Percentiles rank a stretch among this genome's conserved stretches.
These are phyloP conservation scores for Lepus europaeus DNA, from an alignment of 2,113 vertebrate species.

Conservation along the genomic window DNA sequence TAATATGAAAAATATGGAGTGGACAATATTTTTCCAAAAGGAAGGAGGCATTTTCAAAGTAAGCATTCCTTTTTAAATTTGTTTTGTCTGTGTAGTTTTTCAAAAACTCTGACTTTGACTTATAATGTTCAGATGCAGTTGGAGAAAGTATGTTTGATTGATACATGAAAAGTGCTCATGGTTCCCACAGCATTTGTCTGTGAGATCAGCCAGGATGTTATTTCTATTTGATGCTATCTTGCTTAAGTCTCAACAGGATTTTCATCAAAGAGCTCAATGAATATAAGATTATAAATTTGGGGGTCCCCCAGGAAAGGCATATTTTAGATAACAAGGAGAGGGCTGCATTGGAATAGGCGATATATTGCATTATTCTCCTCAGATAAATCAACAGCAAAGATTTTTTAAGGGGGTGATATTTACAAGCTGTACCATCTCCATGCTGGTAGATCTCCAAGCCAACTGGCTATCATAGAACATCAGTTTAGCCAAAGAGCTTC, in stretches of 20 bases:
- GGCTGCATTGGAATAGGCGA: neutral
- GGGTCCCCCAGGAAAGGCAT: slow-evolving; percentile 29
- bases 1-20: neutral
- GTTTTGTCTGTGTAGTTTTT: neutral
- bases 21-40: slow-evolving; percentile 2
- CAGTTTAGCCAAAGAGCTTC: neutral
- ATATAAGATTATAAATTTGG: slow-evolving; percentile 61
- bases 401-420: neutral
- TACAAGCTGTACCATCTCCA: neutral
- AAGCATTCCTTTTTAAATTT: slow-evolving; percentile 5
- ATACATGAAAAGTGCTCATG: slow-evolving; percentile 36
- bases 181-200: slow-evolving; percentile 25
- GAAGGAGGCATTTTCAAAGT: neutral
- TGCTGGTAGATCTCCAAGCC: neutral
- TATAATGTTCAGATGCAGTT: slow-evolving; percentile 24
- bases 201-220: slow-evolving; percentile 29
- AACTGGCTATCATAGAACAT: neutral
- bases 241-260: slow-evolving; percentile 24
- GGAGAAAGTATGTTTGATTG: slow-evolving; percentile 39
- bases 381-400: slow-evolving; percentile 1
- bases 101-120: slow-evolving; percentile 34
- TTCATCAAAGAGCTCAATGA: slow-evolving; percentile 46
- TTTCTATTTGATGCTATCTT: slow-evolving; percentile 58
- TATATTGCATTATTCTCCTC: slow-evolving; percentile 6
- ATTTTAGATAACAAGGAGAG: slow-evolving; percentile 47